phyloP scores from a whole-genome alignment of 2,113 vertebrate species.

The Chloropsis hardwickii region DNA sequence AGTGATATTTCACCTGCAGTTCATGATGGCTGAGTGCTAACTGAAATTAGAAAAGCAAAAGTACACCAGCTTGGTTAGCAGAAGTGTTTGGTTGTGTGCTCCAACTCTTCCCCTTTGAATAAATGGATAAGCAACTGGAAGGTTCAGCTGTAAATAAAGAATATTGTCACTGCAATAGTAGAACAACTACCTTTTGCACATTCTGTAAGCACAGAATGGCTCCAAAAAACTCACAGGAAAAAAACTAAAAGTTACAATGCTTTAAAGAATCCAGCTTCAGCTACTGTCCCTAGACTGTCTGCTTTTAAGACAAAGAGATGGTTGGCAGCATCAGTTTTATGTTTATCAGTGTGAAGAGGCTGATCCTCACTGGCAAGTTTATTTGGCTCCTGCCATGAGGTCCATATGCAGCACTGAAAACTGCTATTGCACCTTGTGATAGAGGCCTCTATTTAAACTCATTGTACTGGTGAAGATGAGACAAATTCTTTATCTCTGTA shows the following conservation, averaged over 20 bases:
- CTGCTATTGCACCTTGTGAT: not conserved
- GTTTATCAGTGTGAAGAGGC: not conserved
- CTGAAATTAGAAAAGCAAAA: not conserved
- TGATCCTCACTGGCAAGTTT: not conserved
- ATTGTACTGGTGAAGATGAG: not conserved
- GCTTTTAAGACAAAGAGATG: not conserved
- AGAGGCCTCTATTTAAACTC: not conserved
- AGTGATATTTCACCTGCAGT: not conserved
- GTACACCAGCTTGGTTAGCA: not conserved
- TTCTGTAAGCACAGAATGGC: not conserved
- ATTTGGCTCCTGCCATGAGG: not conserved
- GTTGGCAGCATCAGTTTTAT: not conserved
- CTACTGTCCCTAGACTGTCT: not conserved
- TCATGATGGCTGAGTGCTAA: not conserved
- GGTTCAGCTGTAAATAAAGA: not conserved
- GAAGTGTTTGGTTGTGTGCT: not conserved
- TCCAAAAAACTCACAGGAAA: not conserved
- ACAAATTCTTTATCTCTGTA: not conserved
- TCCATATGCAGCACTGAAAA: not conserved
- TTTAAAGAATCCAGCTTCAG: not conserved
- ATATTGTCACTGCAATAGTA: not conserved
- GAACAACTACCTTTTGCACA: not conserved
- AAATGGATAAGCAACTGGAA: not conserved
- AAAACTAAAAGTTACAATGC: not conserved
- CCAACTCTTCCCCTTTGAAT: not conserved